Conservation (phyloP, 2,888 invertebrate genomes). For the Eupithecia insigniata region DNA sequence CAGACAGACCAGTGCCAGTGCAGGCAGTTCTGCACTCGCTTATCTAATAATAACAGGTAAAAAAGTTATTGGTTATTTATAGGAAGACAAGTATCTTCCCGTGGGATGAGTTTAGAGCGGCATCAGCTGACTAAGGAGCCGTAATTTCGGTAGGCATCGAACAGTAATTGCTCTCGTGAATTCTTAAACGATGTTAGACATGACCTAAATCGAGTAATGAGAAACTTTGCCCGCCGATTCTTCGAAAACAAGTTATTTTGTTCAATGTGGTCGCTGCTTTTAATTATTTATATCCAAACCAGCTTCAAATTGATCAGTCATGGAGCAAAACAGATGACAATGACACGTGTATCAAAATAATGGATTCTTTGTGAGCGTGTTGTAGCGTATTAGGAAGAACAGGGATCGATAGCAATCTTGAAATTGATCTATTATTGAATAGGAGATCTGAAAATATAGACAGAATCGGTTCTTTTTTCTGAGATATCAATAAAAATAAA, state of each 20-base stretch:
- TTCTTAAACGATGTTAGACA: neutral
- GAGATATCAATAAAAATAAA: too few species aligned
- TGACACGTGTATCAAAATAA: neutral
- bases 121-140: too few species aligned
- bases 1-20: neutral
- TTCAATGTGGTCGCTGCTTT: constrained; percentile 14
- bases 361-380: neutral
- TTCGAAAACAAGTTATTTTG: constrained; percentile 13
- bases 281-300: constrained; percentile 1
- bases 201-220: neutral
- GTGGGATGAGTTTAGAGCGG: too few species aligned
- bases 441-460: too few species aligned
- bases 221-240: constrained; percentile 13
- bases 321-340: constrained; percentile 1
- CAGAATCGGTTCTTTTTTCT: too few species aligned
- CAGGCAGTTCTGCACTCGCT: too few species aligned
- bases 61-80: neutral
- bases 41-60: neutral
- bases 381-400: neutral
- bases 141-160: neutral
- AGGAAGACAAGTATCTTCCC: neutral
- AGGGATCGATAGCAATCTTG: too few species aligned
- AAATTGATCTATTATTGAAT: too few species aligned
- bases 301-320: neutral
- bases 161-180: neutral